A percentile compares a stretch with the other conserved stretches of the same genome.
Evolutionary conservation across 2,888 invertebrate genomes (phyloP).

Genomic region (Exocentrus adspersus): DNA sequence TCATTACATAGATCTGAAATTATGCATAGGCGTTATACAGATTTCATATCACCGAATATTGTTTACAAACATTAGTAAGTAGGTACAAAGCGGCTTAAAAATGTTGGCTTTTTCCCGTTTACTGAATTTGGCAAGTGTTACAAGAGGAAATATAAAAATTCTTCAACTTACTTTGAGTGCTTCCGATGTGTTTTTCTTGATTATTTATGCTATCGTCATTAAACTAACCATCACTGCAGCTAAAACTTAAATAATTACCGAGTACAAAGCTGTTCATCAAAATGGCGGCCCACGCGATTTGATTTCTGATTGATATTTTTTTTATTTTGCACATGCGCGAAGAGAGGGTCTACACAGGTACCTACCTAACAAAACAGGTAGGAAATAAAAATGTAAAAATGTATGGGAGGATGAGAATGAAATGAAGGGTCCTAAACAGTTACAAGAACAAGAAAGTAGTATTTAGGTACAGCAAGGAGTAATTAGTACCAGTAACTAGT

Average conservation of each 20-base stretch:
- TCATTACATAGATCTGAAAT: background rate
- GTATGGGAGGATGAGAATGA: background rate
- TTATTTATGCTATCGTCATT: constrained; percentile 31
- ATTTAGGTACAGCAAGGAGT: too few species aligned
- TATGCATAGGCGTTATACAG: background rate
- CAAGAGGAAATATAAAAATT: constrained; percentile 7
- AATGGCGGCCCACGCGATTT: constrained; percentile 64
- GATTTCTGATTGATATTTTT: constrained; percentile 55
- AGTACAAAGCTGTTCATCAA: constrained; percentile 59
- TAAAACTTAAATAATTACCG: constrained; percentile 48
- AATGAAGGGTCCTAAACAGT: too few species aligned
- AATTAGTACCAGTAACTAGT: too few species aligned
- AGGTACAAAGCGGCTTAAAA: constrained; percentile 43
- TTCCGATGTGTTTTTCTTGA: constrained; percentile 23
- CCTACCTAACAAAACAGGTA: constrained; percentile 19
- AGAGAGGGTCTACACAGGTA: constrained; percentile 34
- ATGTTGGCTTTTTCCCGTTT: constrained; percentile 22
- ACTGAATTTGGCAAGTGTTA: constrained; percentile 10
- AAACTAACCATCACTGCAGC: constrained; percentile 37
- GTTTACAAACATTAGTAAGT: constrained; percentile 51
- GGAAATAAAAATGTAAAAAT: constrained; percentile 1
- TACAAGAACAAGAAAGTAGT: too few species aligned
- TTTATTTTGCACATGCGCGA: constrained; percentile 49
- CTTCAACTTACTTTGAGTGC: constrained; percentile 42
- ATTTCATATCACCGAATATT: constrained; percentile 32